Base-by-base conservation (phyloP, 2,888 invertebrate species). In the Tridacna gigas region DNA sequence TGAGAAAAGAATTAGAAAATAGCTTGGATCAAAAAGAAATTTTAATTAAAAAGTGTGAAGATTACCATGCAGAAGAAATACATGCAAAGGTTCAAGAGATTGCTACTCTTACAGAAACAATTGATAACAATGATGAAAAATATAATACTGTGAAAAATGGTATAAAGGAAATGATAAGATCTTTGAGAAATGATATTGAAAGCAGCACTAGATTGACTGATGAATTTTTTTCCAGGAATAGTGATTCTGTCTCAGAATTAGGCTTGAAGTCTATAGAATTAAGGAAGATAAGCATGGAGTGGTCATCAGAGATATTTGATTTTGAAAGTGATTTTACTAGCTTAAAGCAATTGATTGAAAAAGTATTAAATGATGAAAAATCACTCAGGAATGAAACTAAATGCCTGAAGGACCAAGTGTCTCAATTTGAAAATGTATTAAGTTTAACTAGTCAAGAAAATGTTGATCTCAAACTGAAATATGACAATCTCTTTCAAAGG, bases 1-100 rank as follows among this genome's bases (percentile, higher is more conserved):
- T 60, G 4, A 63, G 63, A 63, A 25, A 22, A n/a, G 63, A 63
- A 63, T 13, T 63, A 63, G 63, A 63, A 63, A 26, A 18, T 63
- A 26, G 13, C 22, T 13, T 63, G 15, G 9, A 63, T 13, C n/a
- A 63, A 63, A 63, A 63, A 11, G 56, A 20, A 20, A 20, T 3
- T 63, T 22, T n/a, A 4, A 3, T 25, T 63, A 18, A 63, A 4
- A 22, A 26, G 13, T 63, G 20, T n/a, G n/a, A 63, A 22, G 13
- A 3, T 63, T 4, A 63, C 20, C 22, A 5, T 63, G 25, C n/a
- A 9, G 25, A 63, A 63, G 63, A 22, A 63, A 25, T 63, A 13
- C 63, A 63, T 3, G 22, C 15, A 18, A 63, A 63, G 22, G 56
- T 56, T 15, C 56, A 56, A 63, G 26, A 26, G 63, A 63, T n/a